phyloP scores from a whole-genome alignment of 2,797 vertebrate genomes.

The Astyanax mexicanus region DNA sequence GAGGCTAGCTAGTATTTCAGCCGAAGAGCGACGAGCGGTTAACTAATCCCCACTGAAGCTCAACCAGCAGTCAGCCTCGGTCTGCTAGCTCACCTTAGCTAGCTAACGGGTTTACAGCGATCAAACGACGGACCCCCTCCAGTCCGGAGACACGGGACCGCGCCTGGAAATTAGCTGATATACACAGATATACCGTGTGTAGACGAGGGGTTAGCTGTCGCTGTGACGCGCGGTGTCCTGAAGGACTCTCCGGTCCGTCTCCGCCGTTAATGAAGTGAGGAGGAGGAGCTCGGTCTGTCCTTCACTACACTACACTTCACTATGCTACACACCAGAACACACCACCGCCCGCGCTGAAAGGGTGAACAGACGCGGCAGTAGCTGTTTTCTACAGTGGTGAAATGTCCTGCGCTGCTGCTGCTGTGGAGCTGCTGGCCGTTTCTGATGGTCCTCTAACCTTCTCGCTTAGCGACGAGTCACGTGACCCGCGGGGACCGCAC shows the following conservation, averaged over 20 bases:
- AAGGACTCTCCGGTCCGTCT: constrained; percentile 33
- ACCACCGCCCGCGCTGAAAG: not conserved
- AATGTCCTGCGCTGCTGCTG: not conserved
- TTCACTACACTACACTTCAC: not conserved
- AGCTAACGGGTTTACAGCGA: too few species aligned
- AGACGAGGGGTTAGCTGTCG: constrained; percentile 37
- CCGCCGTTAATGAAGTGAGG: not conserved
- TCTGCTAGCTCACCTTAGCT: too few species aligned
- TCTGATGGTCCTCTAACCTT: not conserved
- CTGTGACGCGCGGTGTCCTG: constrained; percentile 46
- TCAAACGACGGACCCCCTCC: too few species aligned
- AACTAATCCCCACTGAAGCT: not conserved
- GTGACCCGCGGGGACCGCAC: not conserved
- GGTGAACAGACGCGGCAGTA: not conserved
- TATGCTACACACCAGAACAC: not conserved
- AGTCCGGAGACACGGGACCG: too few species aligned
- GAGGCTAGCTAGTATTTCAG: constrained; percentile 42
- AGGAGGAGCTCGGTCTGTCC: not conserved
- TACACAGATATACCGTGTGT: too few species aligned
- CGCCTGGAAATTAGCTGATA: too few species aligned
- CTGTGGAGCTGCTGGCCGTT: not conserved
- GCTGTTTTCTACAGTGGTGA: not conserved
- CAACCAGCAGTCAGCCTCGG: not conserved
- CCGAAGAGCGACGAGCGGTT: constrained; percentile 1
- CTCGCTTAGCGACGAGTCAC: not conserved